Percentiles rank a stretch among this genome's conserved stretches.
Evolutionary conservation across 1,140 invertebrate genomes (phyloP).

Genomic region (Augochlora pura): DNA sequence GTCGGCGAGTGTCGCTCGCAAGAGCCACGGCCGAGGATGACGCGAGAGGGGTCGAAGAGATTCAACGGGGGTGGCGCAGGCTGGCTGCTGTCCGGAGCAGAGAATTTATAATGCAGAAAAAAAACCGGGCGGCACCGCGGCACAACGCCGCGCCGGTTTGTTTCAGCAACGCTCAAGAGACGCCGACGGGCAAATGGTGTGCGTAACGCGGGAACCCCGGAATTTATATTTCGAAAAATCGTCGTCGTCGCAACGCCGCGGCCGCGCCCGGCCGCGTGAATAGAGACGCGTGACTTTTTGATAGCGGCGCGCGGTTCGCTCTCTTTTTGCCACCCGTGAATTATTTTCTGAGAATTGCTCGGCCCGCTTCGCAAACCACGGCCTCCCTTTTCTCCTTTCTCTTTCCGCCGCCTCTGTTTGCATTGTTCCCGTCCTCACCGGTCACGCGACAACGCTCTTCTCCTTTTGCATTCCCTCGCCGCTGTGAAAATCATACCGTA

Average conservation of each 20-base stretch:
- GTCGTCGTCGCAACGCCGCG: constrained; percentile 3
- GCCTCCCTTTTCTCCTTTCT: not conserved
- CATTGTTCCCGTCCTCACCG: constrained; percentile 30
- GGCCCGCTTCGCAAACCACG: not conserved
- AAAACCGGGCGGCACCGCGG: constrained; percentile 39
- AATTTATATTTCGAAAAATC: constrained; percentile 56
- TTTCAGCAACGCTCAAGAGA: constrained; percentile 54
- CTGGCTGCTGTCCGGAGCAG: constrained; percentile 66
- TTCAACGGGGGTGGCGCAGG: constrained; percentile 22
- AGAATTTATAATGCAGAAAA: constrained; percentile 73
- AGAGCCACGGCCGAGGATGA: constrained; percentile 35
- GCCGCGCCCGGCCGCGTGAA: constrained; percentile 3
- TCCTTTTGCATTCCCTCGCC: too few species aligned
- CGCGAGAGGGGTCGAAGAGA: constrained; percentile 31
- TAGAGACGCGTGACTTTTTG: constrained; percentile 45
- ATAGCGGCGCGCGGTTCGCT: not conserved
- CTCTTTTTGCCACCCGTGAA: constrained; percentile 14
- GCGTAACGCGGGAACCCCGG: constrained; percentile 33
- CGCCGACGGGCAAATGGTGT: constrained; percentile 52
- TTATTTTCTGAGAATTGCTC: constrained; percentile 40
- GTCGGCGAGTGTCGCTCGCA: constrained; percentile 38
- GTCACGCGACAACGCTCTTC: too few species aligned
- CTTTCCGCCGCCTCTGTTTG: not conserved
- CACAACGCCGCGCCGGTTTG: constrained; percentile 36
- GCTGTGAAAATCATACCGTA: too few species aligned